Evolutionary conservation across 1,140 invertebrate species (phyloP), one percentile per base, ranked within the genome.

Genomic region (Tribolium castaneum): DNA sequence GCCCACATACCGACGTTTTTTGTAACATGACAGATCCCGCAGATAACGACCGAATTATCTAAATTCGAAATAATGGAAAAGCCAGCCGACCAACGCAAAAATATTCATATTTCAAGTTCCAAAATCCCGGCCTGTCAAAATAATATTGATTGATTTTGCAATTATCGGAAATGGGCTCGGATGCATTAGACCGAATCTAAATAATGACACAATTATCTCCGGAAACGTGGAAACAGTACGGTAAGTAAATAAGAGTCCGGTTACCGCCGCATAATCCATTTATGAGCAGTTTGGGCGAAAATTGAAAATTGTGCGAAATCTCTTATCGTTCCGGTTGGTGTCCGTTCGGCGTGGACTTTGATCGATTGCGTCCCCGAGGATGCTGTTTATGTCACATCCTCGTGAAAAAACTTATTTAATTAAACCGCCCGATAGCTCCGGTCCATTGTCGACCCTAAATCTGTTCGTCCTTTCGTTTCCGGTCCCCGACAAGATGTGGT

Each of bases 291-390:
- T 19, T 19, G 16, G 16, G 16, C 16, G 16, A 19, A 19, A 19
- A 19, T 19, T 19, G 16, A 19, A 19, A 19, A 19, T 19, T 19
- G 16, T 19, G 16, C 16, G 16, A 19, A 25, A 59, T 59, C 54
- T 9, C 19, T 59, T 59, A 59, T 59, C 54, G 19, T 59, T 59
- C 54, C 54, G 54, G 54, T 25, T 59, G 25, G 54, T 56, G 54
- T 19, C 6, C 54, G 22, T 13, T 56, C 14, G 54, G 22, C 54
- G 54, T 22, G 14, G 54, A 59, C 54, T 59, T 59, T 59, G 54
- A 59, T 59, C 54, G 54, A 59, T 59, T 59, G 54, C 54, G 54
- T 30, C 16, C 10, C 54, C 19, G 7, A 22, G 16, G 16, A 25
- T 5, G 10, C 54, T 22, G 22, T 45, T 45, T 45, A 45, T 45